Conservation (phyloP, 2,888 invertebrate species). For the Oxytorus armatus region DNA sequence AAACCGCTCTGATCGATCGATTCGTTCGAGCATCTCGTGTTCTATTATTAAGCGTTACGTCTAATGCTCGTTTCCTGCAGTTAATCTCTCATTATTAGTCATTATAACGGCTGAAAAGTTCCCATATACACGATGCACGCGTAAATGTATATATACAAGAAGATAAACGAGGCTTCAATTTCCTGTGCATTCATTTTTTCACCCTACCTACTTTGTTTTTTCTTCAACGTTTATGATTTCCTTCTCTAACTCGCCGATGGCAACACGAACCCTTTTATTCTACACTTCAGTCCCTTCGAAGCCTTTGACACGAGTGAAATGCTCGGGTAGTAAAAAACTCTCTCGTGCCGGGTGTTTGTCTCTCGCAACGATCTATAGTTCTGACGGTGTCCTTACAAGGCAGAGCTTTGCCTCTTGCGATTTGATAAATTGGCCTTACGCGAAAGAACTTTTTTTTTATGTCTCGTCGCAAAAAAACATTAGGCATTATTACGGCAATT, state of each 20-base stretch:
- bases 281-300: neutral
- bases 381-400: too few species aligned
- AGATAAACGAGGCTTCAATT: slow-evolving; percentile 11
- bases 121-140: neutral
- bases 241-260: neutral
- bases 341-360: neutral
- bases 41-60: slow-evolving; percentile 61
- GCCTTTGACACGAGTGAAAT: neutral
- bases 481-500: too few species aligned
- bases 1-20: slow-evolving; percentile 51
- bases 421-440: too few species aligned
- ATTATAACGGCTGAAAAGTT: slow-evolving; percentile 1
- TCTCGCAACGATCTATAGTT: neutral
- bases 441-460: too few species aligned
- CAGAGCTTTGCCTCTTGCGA: too few species aligned
- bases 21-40: slow-evolving; percentile 48
- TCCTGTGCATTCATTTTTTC: neutral
- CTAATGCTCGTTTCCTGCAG: slow-evolving; percentile 41
- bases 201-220: neutral
- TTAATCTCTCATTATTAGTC: slow-evolving; percentile 25
- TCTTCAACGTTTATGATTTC: neutral
- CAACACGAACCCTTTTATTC: neutral
- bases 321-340: neutral
- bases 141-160: neutral
- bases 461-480: too few species aligned